phyloP scores from a whole-genome alignment of 2,113 vertebrate species.

The Festucalex cinctus region DNA sequence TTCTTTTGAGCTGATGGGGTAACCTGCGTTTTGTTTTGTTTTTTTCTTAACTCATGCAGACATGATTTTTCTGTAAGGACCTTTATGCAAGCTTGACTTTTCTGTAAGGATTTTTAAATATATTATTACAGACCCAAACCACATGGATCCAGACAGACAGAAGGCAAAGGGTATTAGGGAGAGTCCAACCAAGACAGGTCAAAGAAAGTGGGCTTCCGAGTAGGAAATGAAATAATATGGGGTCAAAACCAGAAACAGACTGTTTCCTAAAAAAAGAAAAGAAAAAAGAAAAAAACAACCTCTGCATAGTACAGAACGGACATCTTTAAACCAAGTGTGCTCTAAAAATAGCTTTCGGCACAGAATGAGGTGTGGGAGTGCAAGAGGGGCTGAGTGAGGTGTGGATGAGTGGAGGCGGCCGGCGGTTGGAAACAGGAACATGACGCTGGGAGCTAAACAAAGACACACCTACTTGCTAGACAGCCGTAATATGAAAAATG shows the following conservation, averaged over 20 bases:
- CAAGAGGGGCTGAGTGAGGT: constrained; percentile 30
- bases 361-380: constrained; percentile 44
- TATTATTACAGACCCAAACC: constrained; percentile 40
- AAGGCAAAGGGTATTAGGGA: constrained; percentile 26
- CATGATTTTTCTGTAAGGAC: not conserved
- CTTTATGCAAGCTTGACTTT: not conserved
- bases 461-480: constrained; percentile 32
- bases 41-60: not conserved
- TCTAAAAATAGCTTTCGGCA: constrained; percentile 83
- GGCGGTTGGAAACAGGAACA: constrained; percentile 37
- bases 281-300: constrained; percentile 72
- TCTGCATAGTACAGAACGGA: constrained; percentile 78
- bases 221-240: constrained; percentile 53
- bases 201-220: constrained; percentile 46
- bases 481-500: constrained; percentile 34
- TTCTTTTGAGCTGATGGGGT: too few species aligned
- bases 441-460: constrained; percentile 42
- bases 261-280: constrained; percentile 81
- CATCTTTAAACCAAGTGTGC: constrained; percentile 78
- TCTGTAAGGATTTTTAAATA: too few species aligned
- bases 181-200: constrained; percentile 29
- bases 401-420: constrained; percentile 43
- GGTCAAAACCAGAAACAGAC: constrained; percentile 57
- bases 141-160: constrained; percentile 25
- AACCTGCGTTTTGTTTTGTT: not conserved